Conservation (phyloP, 1,140 invertebrate species). For the Amphibalanus amphitrite region DNA sequence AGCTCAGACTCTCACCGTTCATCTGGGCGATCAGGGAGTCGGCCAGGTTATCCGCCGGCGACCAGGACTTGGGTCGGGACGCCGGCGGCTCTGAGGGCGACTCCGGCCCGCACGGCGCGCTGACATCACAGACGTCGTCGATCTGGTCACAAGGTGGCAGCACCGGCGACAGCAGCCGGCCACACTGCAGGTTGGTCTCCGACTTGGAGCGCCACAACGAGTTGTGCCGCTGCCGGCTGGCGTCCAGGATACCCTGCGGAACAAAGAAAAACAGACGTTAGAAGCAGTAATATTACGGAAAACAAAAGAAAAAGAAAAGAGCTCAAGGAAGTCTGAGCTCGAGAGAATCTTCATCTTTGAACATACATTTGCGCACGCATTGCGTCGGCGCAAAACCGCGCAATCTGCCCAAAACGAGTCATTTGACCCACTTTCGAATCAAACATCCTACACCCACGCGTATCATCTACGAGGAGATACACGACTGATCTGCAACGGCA, state of each 20-base stretch:
- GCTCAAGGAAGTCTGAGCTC: too few species aligned
- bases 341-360: too few species aligned
- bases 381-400: too few species aligned
- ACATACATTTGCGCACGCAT: too few species aligned
- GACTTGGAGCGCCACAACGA: conserved; percentile 72
- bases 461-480: too few species aligned
- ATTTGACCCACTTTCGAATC: too few species aligned
- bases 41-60: background rate
- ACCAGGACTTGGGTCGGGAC: background rate
- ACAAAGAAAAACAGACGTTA: too few species aligned
- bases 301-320: too few species aligned
- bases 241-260: conserved; percentile 68
- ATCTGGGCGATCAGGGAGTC: background rate
- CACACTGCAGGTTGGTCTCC: conserved; percentile 36
- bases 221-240: conserved; percentile 89
- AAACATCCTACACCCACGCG: too few species aligned
- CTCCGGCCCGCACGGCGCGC: background rate
- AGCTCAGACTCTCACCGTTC: background rate
- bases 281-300: too few species aligned
- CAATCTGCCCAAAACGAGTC: too few species aligned
- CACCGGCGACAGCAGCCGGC: conserved; percentile 40
- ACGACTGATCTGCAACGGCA: too few species aligned
- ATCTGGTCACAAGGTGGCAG: background rate
- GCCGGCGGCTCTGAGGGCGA: background rate
- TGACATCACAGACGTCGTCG: background rate